Percentiles rank a stretch among this genome's conserved stretches.
Conservation (phyloP, 2,888 invertebrate species). For the Drosophila rellima region DNA sequence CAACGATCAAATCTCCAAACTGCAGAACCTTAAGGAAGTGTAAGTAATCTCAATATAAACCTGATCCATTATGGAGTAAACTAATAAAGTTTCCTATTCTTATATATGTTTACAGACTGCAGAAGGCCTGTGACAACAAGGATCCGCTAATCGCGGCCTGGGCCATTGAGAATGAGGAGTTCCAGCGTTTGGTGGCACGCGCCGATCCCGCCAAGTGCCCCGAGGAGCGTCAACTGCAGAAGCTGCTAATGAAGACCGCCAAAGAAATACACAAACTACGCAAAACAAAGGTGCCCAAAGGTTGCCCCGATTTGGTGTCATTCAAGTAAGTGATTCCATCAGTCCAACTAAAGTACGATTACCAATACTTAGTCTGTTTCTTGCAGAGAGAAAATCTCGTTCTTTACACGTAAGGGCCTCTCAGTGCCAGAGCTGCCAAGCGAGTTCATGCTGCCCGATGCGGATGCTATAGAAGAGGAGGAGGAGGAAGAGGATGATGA, state of each 20-base stretch:
- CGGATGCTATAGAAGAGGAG: slow-evolving; percentile 85
- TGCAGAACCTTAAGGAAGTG: slow-evolving; percentile 92
- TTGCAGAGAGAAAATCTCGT: slow-evolving; percentile 97
- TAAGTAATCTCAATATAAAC: slow-evolving; percentile 61
- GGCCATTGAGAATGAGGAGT: slow-evolving; percentile 94
- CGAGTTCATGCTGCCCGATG: slow-evolving; percentile 86
- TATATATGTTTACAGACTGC: slow-evolving; percentile 87
- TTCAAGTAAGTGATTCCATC: slow-evolving; percentile 91
- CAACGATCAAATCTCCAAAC: slow-evolving; percentile 92
- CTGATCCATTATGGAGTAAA: not conserved
- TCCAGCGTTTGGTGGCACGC: slow-evolving; percentile 89
- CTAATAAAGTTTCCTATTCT: not conserved
- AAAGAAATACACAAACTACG: slow-evolving; percentile 96
- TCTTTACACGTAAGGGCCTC: slow-evolving; percentile 94
- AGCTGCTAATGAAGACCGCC: slow-evolving; percentile 94
- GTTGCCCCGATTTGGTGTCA: slow-evolving; percentile 95
- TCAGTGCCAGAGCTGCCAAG: slow-evolving; percentile 91
- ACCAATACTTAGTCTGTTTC: not conserved
- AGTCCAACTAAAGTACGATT: not conserved
- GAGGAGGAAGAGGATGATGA: slow-evolving; percentile 78
- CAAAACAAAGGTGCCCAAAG: slow-evolving; percentile 94
- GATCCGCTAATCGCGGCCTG: slow-evolving; percentile 94
- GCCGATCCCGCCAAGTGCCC: slow-evolving; percentile 85
- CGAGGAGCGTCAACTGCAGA: slow-evolving; percentile 89
- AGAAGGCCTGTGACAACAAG: slow-evolving; percentile 93